Evolutionary conservation across 2,113 vertebrate genomes (phyloP).

Genomic region (Lamprotornis superbus): DNA sequence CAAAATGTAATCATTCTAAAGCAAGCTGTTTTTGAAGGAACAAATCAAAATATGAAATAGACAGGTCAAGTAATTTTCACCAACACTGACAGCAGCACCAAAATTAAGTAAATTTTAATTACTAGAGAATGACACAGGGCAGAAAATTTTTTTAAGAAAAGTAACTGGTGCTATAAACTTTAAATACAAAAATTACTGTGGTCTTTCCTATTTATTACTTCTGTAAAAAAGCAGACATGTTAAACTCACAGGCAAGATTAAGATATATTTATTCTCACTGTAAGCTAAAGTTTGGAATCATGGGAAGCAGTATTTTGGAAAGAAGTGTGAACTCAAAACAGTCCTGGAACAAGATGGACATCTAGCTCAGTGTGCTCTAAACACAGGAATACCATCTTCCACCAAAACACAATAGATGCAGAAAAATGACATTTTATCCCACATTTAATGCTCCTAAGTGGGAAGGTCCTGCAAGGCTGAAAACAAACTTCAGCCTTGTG

Average conservation of each 20-base stretch:
- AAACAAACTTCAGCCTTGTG: not conserved
- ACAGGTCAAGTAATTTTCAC: not conserved
- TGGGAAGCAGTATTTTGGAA: not conserved
- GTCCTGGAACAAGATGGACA: not conserved
- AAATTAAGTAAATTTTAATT: not conserved
- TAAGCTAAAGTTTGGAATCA: not conserved
- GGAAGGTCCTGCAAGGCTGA: not conserved
- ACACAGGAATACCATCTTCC: not conserved
- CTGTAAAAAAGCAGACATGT: not conserved
- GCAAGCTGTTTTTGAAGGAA: not conserved
- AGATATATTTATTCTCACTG: not conserved
- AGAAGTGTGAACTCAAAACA: not conserved
- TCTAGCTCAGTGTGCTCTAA: not conserved
- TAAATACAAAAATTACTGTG: not conserved
- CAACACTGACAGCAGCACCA: not conserved
- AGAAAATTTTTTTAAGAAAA: not conserved
- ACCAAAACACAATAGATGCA: not conserved
- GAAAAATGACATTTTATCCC: not conserved
- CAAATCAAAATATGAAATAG: not conserved
- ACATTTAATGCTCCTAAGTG: not conserved
- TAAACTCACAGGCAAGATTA: not conserved
- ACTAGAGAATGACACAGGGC: not conserved
- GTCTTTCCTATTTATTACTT: not conserved
- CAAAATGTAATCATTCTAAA: not conserved
- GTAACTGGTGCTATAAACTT: not conserved